Percentiles rank a stretch among this genome's conserved stretches.
phyloP scores from a whole-genome alignment of 2,797 vertebrate species.

The Epinephelus awoara region DNA sequence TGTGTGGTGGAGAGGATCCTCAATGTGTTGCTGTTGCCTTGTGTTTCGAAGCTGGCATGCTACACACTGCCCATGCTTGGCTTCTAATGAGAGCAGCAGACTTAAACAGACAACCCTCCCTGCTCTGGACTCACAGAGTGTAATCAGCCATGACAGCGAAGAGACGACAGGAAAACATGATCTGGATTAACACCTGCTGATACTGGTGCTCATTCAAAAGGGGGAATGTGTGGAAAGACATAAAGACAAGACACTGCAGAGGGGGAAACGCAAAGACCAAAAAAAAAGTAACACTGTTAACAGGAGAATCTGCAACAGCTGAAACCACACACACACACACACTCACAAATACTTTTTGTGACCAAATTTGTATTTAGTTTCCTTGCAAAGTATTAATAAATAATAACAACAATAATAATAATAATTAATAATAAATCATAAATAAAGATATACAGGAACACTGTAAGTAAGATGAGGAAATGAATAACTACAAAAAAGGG shows the following conservation, averaged over 20 bases:
- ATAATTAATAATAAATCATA: no score
- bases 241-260: not conserved
- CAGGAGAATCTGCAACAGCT: no score
- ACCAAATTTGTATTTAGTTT: no score
- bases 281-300: no score
- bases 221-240: not conserved
- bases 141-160: conserved; percentile 71
- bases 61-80: conserved; percentile 46
- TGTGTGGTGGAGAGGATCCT: conserved; percentile 15
- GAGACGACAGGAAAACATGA: conserved; percentile 74
- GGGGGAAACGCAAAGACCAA: no score
- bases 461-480: no score
- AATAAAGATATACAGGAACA: no score
- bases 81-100: conserved; percentile 59
- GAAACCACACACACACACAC: no score
- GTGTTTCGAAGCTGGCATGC: conserved; percentile 43
- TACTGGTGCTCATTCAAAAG: not conserved
- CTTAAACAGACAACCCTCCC: conserved; percentile 55
- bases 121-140: conserved; percentile 54
- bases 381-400: no score
- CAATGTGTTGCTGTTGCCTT: conserved; percentile 11
- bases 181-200: conserved; percentile 65
- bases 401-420: no score
- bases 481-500: no score
- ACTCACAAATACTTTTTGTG: no score